Percentiles rank a stretch among this genome's conserved stretches.
Evolutionary conservation across 2,888 invertebrate species (phyloP).

Genomic region (Heteromyza rotundicornis): DNA sequence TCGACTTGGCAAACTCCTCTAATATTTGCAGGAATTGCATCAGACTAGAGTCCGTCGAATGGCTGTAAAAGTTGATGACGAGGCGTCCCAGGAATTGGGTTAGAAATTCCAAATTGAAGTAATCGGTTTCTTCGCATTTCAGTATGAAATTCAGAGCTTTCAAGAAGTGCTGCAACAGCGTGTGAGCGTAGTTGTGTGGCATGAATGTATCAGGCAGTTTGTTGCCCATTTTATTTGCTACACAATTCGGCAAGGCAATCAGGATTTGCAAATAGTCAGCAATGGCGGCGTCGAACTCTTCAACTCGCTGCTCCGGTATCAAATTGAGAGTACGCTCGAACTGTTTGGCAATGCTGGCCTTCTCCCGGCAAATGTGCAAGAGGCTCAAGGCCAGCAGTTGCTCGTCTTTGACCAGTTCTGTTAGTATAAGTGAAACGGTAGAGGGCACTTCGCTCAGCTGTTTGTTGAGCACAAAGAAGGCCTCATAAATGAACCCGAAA

Average conservation of each 20-base stretch:
- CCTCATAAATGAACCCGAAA: slow-evolving; percentile 46
- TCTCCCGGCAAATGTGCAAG: slow-evolving; percentile 44
- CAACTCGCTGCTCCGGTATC: slow-evolving; percentile 36
- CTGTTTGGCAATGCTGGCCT: slow-evolving; percentile 33
- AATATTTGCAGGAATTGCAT: slow-evolving; percentile 66
- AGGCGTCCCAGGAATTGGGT: slow-evolving; percentile 70
- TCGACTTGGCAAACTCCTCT: slow-evolving; percentile 51
- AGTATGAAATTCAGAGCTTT: slow-evolving; percentile 69
- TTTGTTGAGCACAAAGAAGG: slow-evolving; percentile 41
- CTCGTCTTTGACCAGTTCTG: slow-evolving; percentile 44
- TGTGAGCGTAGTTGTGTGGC: slow-evolving; percentile 66
- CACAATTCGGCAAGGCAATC: slow-evolving; percentile 71
- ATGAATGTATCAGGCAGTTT: slow-evolving; percentile 68
- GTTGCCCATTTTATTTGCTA: slow-evolving; percentile 72
- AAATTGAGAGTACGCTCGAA: slow-evolving; percentile 41
- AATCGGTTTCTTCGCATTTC: slow-evolving; percentile 41
- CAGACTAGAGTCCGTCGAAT: slow-evolving; percentile 63
- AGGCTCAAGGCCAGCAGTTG: slow-evolving; percentile 43
- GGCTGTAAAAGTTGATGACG: slow-evolving; percentile 65
- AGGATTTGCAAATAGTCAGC: slow-evolving; percentile 69
- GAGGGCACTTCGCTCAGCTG: slow-evolving; percentile 34
- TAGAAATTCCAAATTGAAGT: slow-evolving; percentile 55
- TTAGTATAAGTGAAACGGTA: slow-evolving; percentile 37
- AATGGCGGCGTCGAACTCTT: slow-evolving; percentile 59
- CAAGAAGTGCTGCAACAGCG: slow-evolving; percentile 69